Percentiles rank a stretch among this genome's conserved stretches.
Evolutionary conservation across 2,113 vertebrate genomes (phyloP).

Genomic region (Gavialis gangeticus): DNA sequence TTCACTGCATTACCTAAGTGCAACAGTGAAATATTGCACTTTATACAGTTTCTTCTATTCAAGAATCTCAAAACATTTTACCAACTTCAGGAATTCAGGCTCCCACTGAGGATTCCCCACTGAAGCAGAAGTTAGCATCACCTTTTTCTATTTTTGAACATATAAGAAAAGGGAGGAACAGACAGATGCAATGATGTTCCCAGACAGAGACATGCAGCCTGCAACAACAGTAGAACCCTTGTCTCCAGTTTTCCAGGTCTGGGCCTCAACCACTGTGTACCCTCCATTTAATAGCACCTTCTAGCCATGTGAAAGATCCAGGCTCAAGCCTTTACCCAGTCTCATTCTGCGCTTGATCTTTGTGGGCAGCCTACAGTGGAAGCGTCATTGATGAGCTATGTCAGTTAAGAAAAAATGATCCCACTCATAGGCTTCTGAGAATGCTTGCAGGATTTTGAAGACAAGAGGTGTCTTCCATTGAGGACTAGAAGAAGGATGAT

Average conservation of each 20-base stretch:
- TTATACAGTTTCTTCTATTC: not conserved
- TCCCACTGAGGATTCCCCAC: not conserved
- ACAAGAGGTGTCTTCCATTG: too few species aligned
- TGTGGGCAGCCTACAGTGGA: not conserved
- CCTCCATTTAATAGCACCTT: not conserved
- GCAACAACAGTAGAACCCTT: not conserved
- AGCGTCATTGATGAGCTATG: not conserved
- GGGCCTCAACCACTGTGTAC: not conserved
- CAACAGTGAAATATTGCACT: not conserved
- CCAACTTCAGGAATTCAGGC: not conserved
- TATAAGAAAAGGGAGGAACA: not conserved
- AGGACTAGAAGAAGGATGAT: too few species aligned
- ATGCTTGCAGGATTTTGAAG: too few species aligned
- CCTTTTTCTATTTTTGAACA: not conserved
- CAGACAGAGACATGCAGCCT: not conserved
- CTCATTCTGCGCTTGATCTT: not conserved
- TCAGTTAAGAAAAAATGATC: not conserved
- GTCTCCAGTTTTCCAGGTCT: not conserved
- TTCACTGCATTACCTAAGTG: not conserved
- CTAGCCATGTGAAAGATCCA: not conserved
- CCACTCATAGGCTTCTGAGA: not conserved
- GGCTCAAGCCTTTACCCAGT: not conserved
- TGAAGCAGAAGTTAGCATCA: not conserved
- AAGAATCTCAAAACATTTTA: not conserved
- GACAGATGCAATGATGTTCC: not conserved